These are phyloP conservation scores for Botia kubotai DNA, from an alignment of 2,797 vertebrate species.

Conservation along the genomic window DNA sequence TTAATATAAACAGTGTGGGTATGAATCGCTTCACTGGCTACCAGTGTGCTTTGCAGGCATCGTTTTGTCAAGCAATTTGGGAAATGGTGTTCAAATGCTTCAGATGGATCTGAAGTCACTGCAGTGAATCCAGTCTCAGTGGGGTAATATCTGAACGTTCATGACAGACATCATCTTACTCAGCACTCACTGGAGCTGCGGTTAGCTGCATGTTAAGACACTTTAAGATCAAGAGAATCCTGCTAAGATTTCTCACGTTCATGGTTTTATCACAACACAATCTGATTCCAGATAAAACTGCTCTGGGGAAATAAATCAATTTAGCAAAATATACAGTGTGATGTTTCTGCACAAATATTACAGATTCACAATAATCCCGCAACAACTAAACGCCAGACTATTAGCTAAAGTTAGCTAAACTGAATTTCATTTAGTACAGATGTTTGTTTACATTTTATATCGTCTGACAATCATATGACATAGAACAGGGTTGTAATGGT, in stretches of 20 bases:
- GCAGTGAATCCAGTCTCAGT: conserved; percentile 22
- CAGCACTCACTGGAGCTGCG: conserved; percentile 7
- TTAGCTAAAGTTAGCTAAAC: too few species aligned
- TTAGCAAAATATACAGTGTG: not conserved
- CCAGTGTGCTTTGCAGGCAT: not conserved
- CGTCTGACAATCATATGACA: too few species aligned
- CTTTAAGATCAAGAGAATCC: not conserved
- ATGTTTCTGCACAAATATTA: not conserved
- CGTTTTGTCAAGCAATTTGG: conserved; percentile 34
- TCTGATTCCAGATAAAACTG: conserved; percentile 5
- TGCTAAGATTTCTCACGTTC: conserved; percentile 16
- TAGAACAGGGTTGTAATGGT: too few species aligned
- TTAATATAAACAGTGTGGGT: conserved; percentile 63
- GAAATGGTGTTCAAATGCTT: conserved; percentile 55
- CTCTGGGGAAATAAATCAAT: conserved; percentile 1
- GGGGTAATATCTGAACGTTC: conserved; percentile 23
- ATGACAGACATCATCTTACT: conserved; percentile 27
- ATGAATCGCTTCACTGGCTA: conserved; percentile 19
- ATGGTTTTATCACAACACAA: conserved; percentile 22
- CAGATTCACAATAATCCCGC: not conserved
- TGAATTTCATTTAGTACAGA: too few species aligned
- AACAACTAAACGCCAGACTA: too few species aligned
- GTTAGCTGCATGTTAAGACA: not conserved
- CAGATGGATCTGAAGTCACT: conserved; percentile 17
- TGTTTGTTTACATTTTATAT: too few species aligned